phyloP scores from a whole-genome alignment of 2,113 vertebrate species.

The Rhea americana region DNA sequence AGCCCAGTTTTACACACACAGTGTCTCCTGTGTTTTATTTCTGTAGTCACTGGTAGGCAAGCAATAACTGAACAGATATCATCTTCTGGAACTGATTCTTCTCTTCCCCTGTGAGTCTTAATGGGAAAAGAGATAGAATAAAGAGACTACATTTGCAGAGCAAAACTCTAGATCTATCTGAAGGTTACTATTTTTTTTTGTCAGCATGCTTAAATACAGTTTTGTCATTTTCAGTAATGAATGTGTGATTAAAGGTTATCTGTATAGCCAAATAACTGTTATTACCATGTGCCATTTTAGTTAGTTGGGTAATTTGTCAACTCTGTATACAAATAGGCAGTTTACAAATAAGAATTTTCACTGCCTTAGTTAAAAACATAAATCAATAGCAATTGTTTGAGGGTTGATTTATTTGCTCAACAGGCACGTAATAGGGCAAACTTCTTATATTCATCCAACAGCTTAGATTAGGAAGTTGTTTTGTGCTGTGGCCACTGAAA shows the following conservation, averaged over 20 bases:
- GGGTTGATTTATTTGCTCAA: constrained; percentile 70
- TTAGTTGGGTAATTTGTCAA: constrained; percentile 67
- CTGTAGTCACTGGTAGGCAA: background rate
- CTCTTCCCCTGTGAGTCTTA: background rate
- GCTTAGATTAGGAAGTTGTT: background rate
- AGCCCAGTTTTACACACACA: background rate
- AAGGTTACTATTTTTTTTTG: constrained; percentile 34
- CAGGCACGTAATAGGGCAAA: constrained; percentile 31
- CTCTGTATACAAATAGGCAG: constrained; percentile 41
- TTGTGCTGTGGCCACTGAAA: background rate
- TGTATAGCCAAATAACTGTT: constrained; percentile 41
- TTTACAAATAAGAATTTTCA: constrained; percentile 66
- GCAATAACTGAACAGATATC: background rate
- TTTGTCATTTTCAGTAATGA: constrained; percentile 52
- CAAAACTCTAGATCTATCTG: background rate
- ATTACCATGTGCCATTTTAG: constrained; percentile 70
- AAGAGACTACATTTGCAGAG: background rate
- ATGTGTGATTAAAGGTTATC: constrained; percentile 69
- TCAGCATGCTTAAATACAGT: background rate
- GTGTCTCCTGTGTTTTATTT: background rate
- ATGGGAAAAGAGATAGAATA: background rate
- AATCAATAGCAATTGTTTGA: constrained; percentile 66
- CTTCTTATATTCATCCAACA: background rate
- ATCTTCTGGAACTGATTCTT: background rate
- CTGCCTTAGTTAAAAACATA: constrained; percentile 60